Evolutionary conservation across 1,140 invertebrate genomes (phyloP), one percentile per base, ranked within the genome.

Genomic region (Pogonomyrmex californicus): DNA sequence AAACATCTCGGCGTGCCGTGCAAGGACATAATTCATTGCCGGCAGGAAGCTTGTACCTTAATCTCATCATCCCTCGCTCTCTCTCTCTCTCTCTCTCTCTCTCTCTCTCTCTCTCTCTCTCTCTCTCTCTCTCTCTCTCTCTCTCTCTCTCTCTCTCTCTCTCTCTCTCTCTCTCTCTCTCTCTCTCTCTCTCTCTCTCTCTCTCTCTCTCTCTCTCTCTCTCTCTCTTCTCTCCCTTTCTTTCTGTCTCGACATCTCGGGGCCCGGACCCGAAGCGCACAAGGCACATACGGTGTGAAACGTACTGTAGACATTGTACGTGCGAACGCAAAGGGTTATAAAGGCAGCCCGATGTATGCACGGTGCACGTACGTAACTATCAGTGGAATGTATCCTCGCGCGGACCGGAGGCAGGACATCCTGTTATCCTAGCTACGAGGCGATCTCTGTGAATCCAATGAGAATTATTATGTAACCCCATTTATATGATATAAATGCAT

Each of bases 21-120:
- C 82, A 68, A 77, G 87, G 87, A 91, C 88, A 89, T 92, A 92
- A 93, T 93, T 93, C 91, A 93, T 92, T 88, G 91, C 85, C 91
- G 85, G 86, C 91, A 91, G 90, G 88, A 92, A 92, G 90, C 91
- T 88, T 91, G 92, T 91, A 92, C 90, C 87, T 92, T 92, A 92
- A 92, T 93, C 90, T 92, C 87, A 62, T 92, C 91, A 91, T 88
- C 58, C 78, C 60, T 51, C 60, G 65, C 66, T 73, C 56, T 54
- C 14, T 54, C 2, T 41, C 62, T 68, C 66, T 71, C 23, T 10
- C 17, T 56, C 47, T 33, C 17, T 65, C 77, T 51, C 76, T n/a
- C 9, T 60, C n/a, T 44, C 23, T 38, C 49, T 54, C 54, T 49
- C 75, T 49, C 6, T 10, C 12, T 14, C n/a, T n/a, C n/a, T n/a